These are phyloP conservation scores for Vidua macroura DNA, from an alignment of 2,113 vertebrate species.

Conservation along the genomic window DNA sequence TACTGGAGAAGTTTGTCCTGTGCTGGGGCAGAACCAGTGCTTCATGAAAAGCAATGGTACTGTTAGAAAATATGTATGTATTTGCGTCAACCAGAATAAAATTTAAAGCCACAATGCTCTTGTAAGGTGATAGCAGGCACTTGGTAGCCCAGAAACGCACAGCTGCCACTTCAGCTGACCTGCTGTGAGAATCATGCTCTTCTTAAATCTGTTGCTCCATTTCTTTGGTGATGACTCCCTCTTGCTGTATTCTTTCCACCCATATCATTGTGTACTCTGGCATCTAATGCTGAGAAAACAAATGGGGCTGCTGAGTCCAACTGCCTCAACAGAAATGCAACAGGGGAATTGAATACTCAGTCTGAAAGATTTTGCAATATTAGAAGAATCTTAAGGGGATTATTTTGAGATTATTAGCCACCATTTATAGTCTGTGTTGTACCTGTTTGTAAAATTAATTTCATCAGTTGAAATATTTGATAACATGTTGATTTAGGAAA, in stretches of 20 bases:
- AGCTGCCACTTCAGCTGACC: conserved; percentile 14
- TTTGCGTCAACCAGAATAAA: background rate
- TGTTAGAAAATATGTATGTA: background rate
- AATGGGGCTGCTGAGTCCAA: background rate
- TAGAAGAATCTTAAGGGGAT: background rate
- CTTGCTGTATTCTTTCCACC: background rate
- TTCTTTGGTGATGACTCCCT: background rate
- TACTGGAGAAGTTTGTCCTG: background rate
- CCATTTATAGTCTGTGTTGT: background rate
- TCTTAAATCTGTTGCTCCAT: conserved; percentile 1
- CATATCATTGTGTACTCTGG: background rate
- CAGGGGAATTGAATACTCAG: background rate
- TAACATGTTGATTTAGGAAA: background rate
- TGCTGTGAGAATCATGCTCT: conserved; percentile 14
- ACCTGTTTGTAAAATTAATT: background rate
- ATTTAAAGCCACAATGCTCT: background rate
- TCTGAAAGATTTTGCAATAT: background rate
- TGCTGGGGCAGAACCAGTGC: background rate
- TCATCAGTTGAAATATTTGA: background rate
- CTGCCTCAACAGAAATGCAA: background rate
- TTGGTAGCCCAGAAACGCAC: conserved; percentile 17
- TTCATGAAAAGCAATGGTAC: background rate
- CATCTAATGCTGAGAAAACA: background rate
- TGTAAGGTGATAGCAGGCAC: background rate
- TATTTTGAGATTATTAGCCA: background rate